phyloP scores from a whole-genome alignment of 2,888 invertebrate species.

The Drosophila mettleri region DNA sequence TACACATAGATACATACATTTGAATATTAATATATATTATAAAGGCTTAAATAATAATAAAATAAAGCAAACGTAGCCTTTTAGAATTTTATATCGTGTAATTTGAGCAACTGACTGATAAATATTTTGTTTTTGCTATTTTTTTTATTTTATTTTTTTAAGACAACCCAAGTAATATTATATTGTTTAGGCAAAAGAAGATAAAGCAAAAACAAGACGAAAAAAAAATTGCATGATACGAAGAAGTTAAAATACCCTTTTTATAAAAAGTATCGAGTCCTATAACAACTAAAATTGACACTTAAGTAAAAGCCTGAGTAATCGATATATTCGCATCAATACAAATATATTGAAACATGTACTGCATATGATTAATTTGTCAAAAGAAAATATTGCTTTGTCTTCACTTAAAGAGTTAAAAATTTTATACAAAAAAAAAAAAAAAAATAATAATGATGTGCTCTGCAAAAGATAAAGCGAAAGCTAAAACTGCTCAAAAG shows the following conservation, averaged over 20 bases:
- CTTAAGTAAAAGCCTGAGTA: background rate
- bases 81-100: constrained; percentile 10
- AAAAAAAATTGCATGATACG: background rate
- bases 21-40: background rate
- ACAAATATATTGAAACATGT: background rate
- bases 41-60: background rate
- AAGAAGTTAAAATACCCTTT: background rate
- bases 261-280: too few species aligned
- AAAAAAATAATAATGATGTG: too few species aligned
- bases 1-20: background rate
- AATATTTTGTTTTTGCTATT: background rate
- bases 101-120: constrained; percentile 15
- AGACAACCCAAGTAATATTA: constrained; percentile 30
- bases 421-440: background rate
- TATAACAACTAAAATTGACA: background rate
- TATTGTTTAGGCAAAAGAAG: constrained; percentile 16
- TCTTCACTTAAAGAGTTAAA: background rate
- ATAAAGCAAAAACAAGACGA: constrained; percentile 9
- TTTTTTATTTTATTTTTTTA: background rate
- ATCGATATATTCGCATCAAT: background rate
- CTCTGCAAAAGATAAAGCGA: background rate
- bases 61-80: constrained; percentile 1
- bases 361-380: background rate
- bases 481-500: constrained; percentile 35
- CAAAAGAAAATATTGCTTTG: background rate